Evolutionary conservation across 2,797 vertebrate genomes (phyloP).

Genomic region (Aldrovandia affinis): DNA sequence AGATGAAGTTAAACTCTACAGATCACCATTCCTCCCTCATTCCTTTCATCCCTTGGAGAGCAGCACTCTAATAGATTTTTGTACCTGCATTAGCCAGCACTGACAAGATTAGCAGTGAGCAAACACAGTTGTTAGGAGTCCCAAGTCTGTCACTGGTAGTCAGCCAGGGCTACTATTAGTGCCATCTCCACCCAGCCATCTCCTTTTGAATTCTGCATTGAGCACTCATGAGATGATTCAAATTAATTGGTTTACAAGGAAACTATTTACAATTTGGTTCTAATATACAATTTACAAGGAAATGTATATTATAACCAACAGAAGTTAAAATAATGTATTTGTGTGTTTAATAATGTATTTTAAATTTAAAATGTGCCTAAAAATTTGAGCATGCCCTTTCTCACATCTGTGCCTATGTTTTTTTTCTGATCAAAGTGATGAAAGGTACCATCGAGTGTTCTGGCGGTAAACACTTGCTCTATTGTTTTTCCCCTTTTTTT

Average conservation of each 20-base stretch:
- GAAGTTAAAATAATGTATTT: not conserved
- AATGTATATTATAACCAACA: not conserved
- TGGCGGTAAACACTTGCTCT: not conserved
- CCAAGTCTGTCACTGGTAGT: not conserved
- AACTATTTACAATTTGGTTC: too few species aligned
- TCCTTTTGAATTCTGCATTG: too few species aligned
- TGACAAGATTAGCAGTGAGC: constrained; percentile 34
- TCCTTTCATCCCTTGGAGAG: constrained; percentile 31
- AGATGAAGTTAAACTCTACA: constrained; percentile 39
- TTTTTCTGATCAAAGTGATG: not conserved
- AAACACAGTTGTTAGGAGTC: constrained; percentile 29
- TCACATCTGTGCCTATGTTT: not conserved
- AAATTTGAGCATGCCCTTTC: not conserved
- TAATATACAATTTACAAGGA: not conserved
- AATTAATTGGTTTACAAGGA: too few species aligned
- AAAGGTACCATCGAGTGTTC: not conserved
- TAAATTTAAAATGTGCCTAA: not conserved
- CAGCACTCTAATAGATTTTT: constrained; percentile 27
- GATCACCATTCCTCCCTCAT: constrained; percentile 31
- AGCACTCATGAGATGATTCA: not conserved
- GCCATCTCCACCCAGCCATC: too few species aligned
- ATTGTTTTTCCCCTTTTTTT: not conserved
- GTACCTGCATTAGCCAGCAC: constrained; percentile 8
- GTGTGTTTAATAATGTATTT: not conserved
- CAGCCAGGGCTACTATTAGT: not conserved